Percentiles rank a stretch among this genome's conserved stretches.
Conservation (phyloP, 2,888 invertebrate species). For the Sylvicola cinctus region DNA sequence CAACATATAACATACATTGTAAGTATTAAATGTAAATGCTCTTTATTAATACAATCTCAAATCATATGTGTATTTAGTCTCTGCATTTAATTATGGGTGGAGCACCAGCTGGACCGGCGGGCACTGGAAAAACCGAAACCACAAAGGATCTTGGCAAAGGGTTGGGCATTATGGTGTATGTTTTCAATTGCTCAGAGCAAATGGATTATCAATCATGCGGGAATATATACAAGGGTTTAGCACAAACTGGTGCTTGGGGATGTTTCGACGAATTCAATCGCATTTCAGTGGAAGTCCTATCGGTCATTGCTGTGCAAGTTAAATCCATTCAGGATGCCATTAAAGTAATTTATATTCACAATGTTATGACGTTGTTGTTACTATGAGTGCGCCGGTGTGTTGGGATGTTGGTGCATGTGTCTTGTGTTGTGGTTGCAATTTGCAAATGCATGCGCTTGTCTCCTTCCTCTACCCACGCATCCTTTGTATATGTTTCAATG, state of each 20-base stretch:
- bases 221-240: constrained; percentile 74
- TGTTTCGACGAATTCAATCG: constrained; percentile 95
- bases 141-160: constrained; percentile 90
- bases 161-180: constrained; percentile 89
- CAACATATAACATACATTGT: too few species aligned
- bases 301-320: constrained; percentile 89
- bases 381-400: not conserved
- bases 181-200: constrained; percentile 94
- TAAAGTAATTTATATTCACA: constrained; percentile 23
- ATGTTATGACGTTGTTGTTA: not conserved
- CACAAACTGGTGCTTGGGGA: constrained; percentile 63
- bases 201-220: constrained; percentile 94
- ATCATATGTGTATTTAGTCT: constrained; percentile 24
- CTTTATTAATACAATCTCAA: too few species aligned
- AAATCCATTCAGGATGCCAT: constrained; percentile 73
- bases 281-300: constrained; percentile 84
- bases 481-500: not conserved
- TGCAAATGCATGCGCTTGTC: not conserved
- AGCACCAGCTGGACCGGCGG: constrained; percentile 82
- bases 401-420: not conserved
- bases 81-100: constrained; percentile 88
- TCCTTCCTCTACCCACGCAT: not conserved
- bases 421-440: too few species aligned
- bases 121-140: constrained; percentile 90
- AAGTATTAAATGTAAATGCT: too few species aligned